Base-by-base conservation (phyloP, 2,113 vertebrate genomes). In the Seriola aureovittata region DNA sequence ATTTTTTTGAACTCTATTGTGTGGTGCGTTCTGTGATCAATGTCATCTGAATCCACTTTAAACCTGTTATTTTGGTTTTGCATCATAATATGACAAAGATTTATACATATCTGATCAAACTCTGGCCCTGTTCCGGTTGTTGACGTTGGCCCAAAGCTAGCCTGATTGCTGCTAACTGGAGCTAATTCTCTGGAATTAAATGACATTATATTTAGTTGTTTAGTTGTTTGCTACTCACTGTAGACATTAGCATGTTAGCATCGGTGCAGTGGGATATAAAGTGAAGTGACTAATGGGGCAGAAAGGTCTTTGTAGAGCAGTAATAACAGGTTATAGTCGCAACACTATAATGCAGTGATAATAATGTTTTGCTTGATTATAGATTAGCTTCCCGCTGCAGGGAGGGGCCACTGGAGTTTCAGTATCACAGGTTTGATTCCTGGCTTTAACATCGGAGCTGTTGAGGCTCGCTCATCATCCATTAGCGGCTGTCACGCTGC, bases 1-100 rank as follows among this genome's bases (percentile, higher is more conserved):
- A 96, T 97, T 95, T 95, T 91, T 95, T 95, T 94, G 88, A 95
- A 94, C 91, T 93, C 88, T 90, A 93, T 89, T 63, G 91, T 94
- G 91, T 75, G 23, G 83, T 65, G 74, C 64, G 70, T 75, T 90
- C 60, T 92, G 74, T 93, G 71, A 78, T 89, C 79, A 73, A 64
- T 90, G 60, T 68, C 17, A 0, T 58, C 29, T 9, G 10, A 54
- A n/a, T n/a, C 46, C 16, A 19, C 16, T 48, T 48, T 48, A 48
- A 48, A 48, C 46, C 46, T 16, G 46, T 50, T 54, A 10, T 50
- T 50, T 4, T 16, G 16, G 1, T 16, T 50, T 48, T 50, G 14
- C 46, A 19, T 50, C 16, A 17, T 50, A 5, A 16, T 46, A 46
- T 46, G 50, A 52, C 50, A 21, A 21, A 52, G 17, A 21, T 52